These are phyloP conservation scores for Drosophila yakuba DNA, from an alignment of 1,140 invertebrate species.

Conservation along the genomic window DNA sequence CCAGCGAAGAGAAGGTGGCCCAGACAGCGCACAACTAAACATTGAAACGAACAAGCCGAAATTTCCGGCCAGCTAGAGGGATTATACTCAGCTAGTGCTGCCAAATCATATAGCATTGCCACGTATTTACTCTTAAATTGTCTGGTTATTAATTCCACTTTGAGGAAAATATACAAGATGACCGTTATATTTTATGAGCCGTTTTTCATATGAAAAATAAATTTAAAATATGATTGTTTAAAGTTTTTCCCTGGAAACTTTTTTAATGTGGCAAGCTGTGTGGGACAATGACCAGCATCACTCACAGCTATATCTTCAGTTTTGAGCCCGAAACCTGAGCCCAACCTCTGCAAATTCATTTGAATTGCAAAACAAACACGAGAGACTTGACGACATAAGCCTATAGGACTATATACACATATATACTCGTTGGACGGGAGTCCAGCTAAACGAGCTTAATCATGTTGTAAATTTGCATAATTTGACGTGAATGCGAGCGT, in stretches of 20 bases:
- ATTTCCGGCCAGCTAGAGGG: conserved; percentile 22
- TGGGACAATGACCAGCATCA: not conserved
- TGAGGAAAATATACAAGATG: too few relatives aligned
- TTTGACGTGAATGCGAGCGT: conserved; percentile 58
- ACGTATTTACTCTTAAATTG: not conserved
- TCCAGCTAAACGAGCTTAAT: conserved; percentile 72
- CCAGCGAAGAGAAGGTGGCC: conserved; percentile 1
- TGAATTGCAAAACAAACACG: conserved; percentile 80
- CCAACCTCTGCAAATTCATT: conserved; percentile 62
- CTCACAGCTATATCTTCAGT: conserved; percentile 4
- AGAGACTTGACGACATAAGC: conserved; percentile 45
- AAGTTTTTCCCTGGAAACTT: not conserved
- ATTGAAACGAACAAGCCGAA: conserved; percentile 65
- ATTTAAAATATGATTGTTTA: too few relatives aligned
- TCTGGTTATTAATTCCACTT: too few relatives aligned
- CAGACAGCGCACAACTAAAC: conserved; percentile 36
- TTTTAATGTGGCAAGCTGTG: not conserved
- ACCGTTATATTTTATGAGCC: too few relatives aligned
- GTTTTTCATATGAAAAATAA: too few relatives aligned
- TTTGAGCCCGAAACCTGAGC: conserved; percentile 1
- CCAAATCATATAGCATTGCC: not conserved
- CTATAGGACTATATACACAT: conserved; percentile 21
- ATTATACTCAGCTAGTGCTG: conserved; percentile 8
- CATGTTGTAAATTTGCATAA: conserved; percentile 82
- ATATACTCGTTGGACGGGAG: conserved; percentile 38